Evolutionary conservation across 2,113 vertebrate species (phyloP), one percentile per base, ranked within the genome.

Genomic region (Prietella phreatophila): DNA sequence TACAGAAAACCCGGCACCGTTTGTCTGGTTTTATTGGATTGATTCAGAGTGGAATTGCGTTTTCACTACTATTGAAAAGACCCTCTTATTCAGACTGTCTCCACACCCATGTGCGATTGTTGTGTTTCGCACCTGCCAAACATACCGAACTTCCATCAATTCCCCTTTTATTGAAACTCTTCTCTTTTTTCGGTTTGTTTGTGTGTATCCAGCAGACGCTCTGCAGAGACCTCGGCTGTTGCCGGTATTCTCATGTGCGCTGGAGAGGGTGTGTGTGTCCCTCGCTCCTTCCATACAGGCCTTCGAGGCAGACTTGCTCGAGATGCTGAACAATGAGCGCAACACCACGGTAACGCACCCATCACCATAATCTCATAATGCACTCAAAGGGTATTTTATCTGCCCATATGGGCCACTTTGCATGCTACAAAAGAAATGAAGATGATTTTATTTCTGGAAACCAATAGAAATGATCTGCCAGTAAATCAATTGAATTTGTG

Each of bases 301-400:
- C 42, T 99, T 99, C 1, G 97, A 99, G 94, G 96, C 95, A 50
- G 96, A 97, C 15, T 95, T 99, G 83, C 93, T 97, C 92, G 94
- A 95, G 33, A 93, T 96, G 1, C 93, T 99, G 33, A 93, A 93
- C 91, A 91, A 87, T 0, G 98, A 99, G 89, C 94, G 94, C 90
- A 93, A 96, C 15, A 95, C 93, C 84, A 96, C 96, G 95, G 98
- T 99, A 94, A 92, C 93, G n/a, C 60, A 15, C 58, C 86, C 53
- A 92, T 89, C 75, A 86, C 89, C 78, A 87, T 90, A 91, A 91
- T 92, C 89, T 91, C 47, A 25, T 2, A 39, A 53, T 85, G 33
- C 25, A 85, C 71, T 58, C 30, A 36, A 33, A 81, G 22, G 39
- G 10, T 27, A 53, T 20, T 19, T 78, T 1, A 33, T 47, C 69